Evolutionary conservation across 2,797 vertebrate species (phyloP), one percentile per base, ranked within the genome.

Genomic region (Gadopsis bispinosus): DNA sequence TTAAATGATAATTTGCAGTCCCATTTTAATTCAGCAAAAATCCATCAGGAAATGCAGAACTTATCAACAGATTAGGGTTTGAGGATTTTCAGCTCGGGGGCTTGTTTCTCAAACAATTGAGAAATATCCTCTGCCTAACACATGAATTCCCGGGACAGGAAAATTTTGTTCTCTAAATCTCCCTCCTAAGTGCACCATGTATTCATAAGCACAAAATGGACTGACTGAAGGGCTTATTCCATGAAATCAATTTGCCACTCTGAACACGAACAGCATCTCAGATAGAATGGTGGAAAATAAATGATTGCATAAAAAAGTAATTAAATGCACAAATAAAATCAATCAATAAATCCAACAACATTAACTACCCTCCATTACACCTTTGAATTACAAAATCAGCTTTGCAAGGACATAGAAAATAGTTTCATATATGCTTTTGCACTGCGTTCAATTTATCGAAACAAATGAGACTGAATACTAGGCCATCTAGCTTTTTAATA

Each of bases 121-220:
- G 66, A 87, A 89, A 88, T 83, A 79, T 85, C 70, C 71, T 79
- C 76, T 77, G 84, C 79, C 75, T 84, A 83, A 58, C 83, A 85
- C 74, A 85, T 55, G 67, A 87, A 85, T 84, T 85, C 77, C 70
- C 77, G 47, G 37, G 67, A 80, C 68, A 82, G 80, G 74, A 70
- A 77, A 33, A 64, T 60, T 80, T 45, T 62, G 58, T 61, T 77
- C 4, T 3, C 74, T 72, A 89, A 85, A 85, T 86, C 79, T 82
- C 85, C 80, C 85, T 88, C 75, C 70, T 88, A 74, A 39, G 72
- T 74, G 84, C 81, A 71, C 78, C 61, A 73, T 75, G 76, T 83
- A 85, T 92, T 92, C 83, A 89, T 87, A 73, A 92, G 80, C 80
- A 81, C 75, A 88, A 84, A 91, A 79, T 81, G 86, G 78, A 87